A percentile compares a stretch with the other conserved stretches of the same genome.
phyloP scores from a whole-genome alignment of 2,113 vertebrate species.

The Chiloscyllium plagiosum region DNA sequence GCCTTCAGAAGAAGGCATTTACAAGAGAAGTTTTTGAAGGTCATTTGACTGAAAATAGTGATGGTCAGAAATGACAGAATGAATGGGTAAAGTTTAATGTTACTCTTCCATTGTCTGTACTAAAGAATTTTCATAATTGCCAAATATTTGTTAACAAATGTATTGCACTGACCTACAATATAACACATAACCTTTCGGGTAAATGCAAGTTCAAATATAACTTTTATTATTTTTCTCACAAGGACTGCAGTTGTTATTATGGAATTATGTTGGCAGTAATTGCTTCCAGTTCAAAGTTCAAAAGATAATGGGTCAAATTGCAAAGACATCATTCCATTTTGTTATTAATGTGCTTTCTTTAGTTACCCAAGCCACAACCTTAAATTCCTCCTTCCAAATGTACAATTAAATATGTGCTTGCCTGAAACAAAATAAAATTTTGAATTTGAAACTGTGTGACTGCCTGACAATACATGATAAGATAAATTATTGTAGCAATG shows the following conservation, averaged over 20 bases:
- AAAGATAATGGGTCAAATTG: background rate
- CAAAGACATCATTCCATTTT: constrained; percentile 3
- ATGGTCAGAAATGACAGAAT: background rate
- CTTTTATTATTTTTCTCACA: background rate
- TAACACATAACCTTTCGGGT: background rate
- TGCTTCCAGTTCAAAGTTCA: constrained; percentile 25
- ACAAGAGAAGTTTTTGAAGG: background rate
- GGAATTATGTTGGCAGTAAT: constrained; percentile 12
- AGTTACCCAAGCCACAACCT: background rate
- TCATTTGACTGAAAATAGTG: background rate
- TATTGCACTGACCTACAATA: background rate
- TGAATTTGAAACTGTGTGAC: background rate
- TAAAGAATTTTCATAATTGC: background rate
- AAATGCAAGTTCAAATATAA: constrained; percentile 6
- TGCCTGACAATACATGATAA: background rate
- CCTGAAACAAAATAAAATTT: background rate
- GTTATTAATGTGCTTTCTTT: background rate
- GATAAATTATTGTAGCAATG: background rate
- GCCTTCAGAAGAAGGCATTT: background rate
- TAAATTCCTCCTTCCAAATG: background rate
- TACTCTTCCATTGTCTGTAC: background rate
- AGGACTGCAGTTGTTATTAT: background rate
- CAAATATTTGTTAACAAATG: background rate
- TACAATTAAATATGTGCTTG: constrained; percentile 13
- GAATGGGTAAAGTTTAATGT: background rate